Conservation (phyloP, 2,113 vertebrate species). For the Silurus meridionalis region DNA sequence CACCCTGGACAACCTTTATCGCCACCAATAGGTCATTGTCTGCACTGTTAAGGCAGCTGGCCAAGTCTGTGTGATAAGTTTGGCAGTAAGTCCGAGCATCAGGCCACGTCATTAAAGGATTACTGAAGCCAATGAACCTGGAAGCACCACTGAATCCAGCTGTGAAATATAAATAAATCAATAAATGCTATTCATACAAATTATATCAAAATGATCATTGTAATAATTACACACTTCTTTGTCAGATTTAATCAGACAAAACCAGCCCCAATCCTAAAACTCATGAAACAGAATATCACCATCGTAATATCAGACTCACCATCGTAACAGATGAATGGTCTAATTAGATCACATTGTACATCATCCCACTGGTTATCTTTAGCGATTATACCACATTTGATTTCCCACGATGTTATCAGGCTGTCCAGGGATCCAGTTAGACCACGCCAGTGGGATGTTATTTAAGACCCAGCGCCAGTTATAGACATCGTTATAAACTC, state of each 20-base stretch:
- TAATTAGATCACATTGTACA: neutral
- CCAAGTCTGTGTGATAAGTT: neutral
- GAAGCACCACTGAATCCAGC: neutral
- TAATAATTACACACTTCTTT: no score
- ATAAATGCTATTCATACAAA: no score
- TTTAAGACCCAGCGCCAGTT: neutral
- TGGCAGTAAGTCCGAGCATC: neutral
- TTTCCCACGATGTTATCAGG: neutral
- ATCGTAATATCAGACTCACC: neutral
- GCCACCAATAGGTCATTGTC: neutral
- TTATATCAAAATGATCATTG: no score
- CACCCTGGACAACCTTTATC: neutral
- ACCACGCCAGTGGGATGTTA: neutral
- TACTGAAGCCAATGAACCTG: neutral
- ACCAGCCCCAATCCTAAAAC: no score
- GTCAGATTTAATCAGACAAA: neutral
- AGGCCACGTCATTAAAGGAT: neutral
- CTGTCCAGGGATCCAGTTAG: neutral
- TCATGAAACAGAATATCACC: neutral
- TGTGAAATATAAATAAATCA: neutral
- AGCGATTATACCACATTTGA: neutral
- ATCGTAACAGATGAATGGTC: neutral
- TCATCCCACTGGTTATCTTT: neutral
- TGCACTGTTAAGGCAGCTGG: neutral
- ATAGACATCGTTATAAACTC: slow-evolving; percentile 13